Conservation (phyloP, 64 coral and sea anemone species). For the Anthopleura sola region DNA sequence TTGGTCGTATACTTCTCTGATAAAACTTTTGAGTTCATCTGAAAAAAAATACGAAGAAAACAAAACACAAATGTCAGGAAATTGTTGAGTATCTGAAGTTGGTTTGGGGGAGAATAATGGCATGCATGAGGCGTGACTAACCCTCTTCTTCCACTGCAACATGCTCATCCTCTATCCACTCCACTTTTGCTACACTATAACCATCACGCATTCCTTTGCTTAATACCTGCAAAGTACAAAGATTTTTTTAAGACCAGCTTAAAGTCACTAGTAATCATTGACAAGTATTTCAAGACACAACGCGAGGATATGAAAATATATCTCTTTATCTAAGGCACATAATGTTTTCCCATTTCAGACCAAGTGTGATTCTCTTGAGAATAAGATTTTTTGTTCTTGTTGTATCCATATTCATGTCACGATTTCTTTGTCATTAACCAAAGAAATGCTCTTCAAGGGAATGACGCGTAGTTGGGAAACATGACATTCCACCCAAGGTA, state of each 20-base stretch:
- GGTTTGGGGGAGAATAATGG: not conserved
- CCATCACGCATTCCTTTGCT: constrained; percentile 58
- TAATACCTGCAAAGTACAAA: constrained; percentile 5
- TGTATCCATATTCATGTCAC: no score
- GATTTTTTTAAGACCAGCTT: no score
- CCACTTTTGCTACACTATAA: constrained; percentile 66
- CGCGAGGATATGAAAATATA: no score
- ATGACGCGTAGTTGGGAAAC: no score
- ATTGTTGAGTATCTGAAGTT: not conserved
- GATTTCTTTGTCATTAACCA: no score
- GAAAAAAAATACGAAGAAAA: not conserved
- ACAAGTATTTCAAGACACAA: not conserved
- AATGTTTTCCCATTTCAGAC: no score
- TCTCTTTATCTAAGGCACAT: no score
- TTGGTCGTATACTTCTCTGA: constrained; percentile 37
- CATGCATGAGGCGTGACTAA: not conserved
- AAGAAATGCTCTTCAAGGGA: no score
- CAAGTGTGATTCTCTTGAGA: no score
- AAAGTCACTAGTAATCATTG: not conserved
- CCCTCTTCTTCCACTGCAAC: constrained; percentile 31
- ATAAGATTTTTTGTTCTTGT: no score
- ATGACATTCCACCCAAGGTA: no score
- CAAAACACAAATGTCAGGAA: not conserved
- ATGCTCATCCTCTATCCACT: constrained; percentile 67
- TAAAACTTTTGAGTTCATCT: not conserved